Conservation (phyloP, 2,888 invertebrate species). For the Microplitis deprimator region DNA sequence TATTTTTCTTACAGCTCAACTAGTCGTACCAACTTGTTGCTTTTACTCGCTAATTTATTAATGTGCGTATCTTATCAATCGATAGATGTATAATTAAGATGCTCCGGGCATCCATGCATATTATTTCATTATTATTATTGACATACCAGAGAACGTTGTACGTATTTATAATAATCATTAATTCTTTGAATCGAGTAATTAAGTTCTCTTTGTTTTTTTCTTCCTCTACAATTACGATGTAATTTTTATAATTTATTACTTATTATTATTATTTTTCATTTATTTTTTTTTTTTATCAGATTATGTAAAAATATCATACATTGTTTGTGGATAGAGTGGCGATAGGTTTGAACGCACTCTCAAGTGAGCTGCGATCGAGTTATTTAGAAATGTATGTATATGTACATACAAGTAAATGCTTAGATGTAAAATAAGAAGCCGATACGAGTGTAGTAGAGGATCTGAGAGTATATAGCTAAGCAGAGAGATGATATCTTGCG, state of each 20-base stretch:
- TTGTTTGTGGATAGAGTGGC: not conserved
- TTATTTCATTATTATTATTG: conserved; percentile 4
- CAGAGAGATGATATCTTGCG: conserved; percentile 59
- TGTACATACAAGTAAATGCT: not conserved
- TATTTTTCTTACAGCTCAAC: not conserved
- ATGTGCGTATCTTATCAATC: conserved; percentile 19
- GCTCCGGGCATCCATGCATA: conserved; percentile 26
- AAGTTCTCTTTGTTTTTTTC: not conserved
- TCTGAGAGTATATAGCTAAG: not conserved
- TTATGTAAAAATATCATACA: not conserved
- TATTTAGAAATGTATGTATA: conserved; percentile 12
- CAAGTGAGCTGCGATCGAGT: conserved; percentile 23
- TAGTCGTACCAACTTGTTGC: not conserved
- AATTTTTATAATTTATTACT: conserved; percentile 28
- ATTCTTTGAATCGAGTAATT: not conserved
- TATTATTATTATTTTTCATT: not conserved
- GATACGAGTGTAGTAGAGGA: too few relatives aligned
- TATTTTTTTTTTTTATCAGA: too few relatives aligned
- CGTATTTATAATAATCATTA: not conserved
- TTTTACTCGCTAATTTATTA: conserved; percentile 19
- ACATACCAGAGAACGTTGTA: not conserved
- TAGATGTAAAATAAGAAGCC: not conserved
- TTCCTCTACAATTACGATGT: not conserved
- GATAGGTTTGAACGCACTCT: not conserved
- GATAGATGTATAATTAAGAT: conserved; percentile 27